Percentiles rank a stretch among this genome's conserved stretches.
Evolutionary conservation across 2,888 invertebrate genomes (phyloP).

Genomic region (Pyrrhopygopsis socrates): DNA sequence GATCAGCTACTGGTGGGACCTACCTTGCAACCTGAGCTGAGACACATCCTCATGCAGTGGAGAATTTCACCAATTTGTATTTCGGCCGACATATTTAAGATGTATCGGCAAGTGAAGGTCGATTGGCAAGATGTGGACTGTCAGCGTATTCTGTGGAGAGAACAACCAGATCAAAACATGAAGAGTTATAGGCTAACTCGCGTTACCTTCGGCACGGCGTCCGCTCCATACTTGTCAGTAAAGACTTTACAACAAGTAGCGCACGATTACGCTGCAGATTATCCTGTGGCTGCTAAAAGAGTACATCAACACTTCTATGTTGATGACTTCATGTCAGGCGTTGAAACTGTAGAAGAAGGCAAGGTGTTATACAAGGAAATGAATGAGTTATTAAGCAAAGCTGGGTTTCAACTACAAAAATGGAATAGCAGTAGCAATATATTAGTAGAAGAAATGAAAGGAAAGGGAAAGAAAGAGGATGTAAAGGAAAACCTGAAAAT

Average conservation of each 20-base stretch:
- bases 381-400: conserved; percentile 75
- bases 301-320: conserved; percentile 65
- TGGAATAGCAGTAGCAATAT: conserved; percentile 69
- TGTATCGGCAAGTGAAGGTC: conserved; percentile 82
- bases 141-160: conserved; percentile 73
- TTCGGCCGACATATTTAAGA: conserved; percentile 82
- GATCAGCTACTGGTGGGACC: conserved; percentile 80
- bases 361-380: conserved; percentile 71
- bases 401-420: conserved; percentile 74
- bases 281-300: conserved; percentile 53
- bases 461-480: background rate
- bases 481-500: conserved; percentile 45
- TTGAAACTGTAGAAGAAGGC: conserved; percentile 67
- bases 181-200: conserved; percentile 43
- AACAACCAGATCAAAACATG: conserved; percentile 26
- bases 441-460: conserved; percentile 39
- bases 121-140: conserved; percentile 52
- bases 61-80: conserved; percentile 67
- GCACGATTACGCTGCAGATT: conserved; percentile 47
- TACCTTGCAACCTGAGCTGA: conserved; percentile 81
- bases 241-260: conserved; percentile 67
- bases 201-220: conserved; percentile 73
- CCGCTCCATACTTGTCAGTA: conserved; percentile 70
- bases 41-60: conserved; percentile 83
- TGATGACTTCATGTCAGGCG: conserved; percentile 81